Evolutionary conservation across 2,113 vertebrate species (phyloP), one percentile per base, ranked within the genome.

Genomic region (Seriola dumerili): DNA sequence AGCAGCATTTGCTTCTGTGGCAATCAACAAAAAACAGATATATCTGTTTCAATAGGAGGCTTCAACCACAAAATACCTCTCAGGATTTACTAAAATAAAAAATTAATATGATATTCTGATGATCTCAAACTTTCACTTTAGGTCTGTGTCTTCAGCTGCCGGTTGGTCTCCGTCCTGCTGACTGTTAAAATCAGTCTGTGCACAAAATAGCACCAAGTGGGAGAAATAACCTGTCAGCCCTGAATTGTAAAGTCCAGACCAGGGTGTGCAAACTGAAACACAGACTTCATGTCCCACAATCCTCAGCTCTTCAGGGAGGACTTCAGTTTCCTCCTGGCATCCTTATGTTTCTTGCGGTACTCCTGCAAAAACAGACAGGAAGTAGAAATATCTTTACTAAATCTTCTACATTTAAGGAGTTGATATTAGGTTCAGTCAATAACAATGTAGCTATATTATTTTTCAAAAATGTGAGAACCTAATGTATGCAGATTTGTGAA

Each of bases 271-370:
- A 23, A 70, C 19, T 16, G 16, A 38, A 68, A 54, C 48, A 55
- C 12, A 67, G 59, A 66, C 46, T 29, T 23, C n/a, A 38, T 25
- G 8, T 91, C 83, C 86, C 59, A 59, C 19, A 83, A 83, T 76
- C 62, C 83, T 95, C 90, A 94, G 78, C 69, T 93, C 64, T 80
- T 94, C 36, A 89, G 52, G 5, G 91, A 94, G 9, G 80, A 63
- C 80, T 91, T 97, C 57, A 96, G 67, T 89, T 95, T 97, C 83
- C 96, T 95, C 84, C 91, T 94, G 52, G 97, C 97, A 59, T 98
- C 96, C 88, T 95, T 97, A 91, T 99, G 98, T 87, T 97, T 98
- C 94, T 97, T 99, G 54, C 94, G 94, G 77, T 95, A 97, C 61
- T 98, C 97, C 98, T 97, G 90, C 50, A 78, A 25, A 87, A 34